These are phyloP conservation scores for Polymixis flavicincta DNA, from an alignment of 2,888 invertebrate genomes.

Conservation along the genomic window DNA sequence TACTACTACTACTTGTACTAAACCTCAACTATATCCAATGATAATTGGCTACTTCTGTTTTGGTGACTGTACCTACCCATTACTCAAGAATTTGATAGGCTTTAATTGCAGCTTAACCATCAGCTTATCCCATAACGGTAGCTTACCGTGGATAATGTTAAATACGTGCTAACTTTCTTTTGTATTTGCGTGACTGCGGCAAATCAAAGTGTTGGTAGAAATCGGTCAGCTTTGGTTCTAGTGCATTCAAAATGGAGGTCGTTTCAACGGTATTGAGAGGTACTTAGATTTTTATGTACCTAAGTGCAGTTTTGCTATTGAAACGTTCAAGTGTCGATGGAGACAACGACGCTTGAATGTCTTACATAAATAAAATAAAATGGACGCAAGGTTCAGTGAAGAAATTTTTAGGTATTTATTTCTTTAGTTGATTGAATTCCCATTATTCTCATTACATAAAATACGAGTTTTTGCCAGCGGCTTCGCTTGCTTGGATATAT, in stretches of 20 bases:
- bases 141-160: slow-evolving; percentile 14
- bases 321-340: too few relatives aligned
- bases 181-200: slow-evolving; percentile 51
- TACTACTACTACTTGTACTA: too few relatives aligned
- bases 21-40: too few relatives aligned
- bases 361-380: too few relatives aligned
- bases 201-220: slow-evolving; percentile 53
- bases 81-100: background rate
- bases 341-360: too few relatives aligned
- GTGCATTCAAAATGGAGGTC: slow-evolving; percentile 49
- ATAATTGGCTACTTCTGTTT: too few relatives aligned
- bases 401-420: too few relatives aligned
- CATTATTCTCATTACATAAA: too few relatives aligned
- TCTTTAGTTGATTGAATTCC: too few relatives aligned
- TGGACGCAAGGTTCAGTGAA: too few relatives aligned
- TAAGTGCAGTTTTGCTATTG: slow-evolving; percentile 14
- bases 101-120: background rate
- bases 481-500: too few relatives aligned
- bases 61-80: background rate
- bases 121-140: slow-evolving; percentile 44
- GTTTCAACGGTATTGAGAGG: slow-evolving; percentile 41
- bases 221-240: slow-evolving; percentile 51
- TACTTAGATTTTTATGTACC: slow-evolving; percentile 4
- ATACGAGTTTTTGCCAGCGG: too few relatives aligned
- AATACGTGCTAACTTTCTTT: slow-evolving; percentile 50